phyloP scores from a whole-genome alignment of 2,113 vertebrate species.

The Xiphophorus couchianus region DNA sequence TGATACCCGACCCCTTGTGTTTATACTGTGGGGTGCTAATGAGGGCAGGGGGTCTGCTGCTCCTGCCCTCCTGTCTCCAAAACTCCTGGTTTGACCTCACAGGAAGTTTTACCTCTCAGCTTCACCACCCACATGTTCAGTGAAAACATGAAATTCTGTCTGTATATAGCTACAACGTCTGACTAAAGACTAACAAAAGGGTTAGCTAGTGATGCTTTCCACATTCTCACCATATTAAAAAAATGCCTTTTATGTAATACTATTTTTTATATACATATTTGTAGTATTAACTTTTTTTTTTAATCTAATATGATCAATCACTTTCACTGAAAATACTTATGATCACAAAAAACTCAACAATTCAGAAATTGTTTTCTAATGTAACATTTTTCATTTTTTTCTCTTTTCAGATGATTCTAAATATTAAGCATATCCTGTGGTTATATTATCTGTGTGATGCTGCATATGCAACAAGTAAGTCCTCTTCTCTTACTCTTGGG shows the following conservation, averaged over 20 bases:
- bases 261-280: background rate
- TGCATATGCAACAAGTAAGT: conserved; percentile 74
- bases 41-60: conserved; percentile 29
- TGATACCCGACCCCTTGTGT: conserved; percentile 46
- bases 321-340: background rate
- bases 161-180: background rate
- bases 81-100: conserved; percentile 44
- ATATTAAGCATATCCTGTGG: conserved; percentile 91
- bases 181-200: background rate
- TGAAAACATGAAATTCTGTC: background rate
- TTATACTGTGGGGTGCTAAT: conserved; percentile 58
- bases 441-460: conserved; percentile 83
- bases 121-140: conserved; percentile 69
- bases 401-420: conserved; percentile 85
- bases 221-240: background rate
- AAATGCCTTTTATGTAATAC: too few relatives aligned
- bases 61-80: conserved; percentile 33
- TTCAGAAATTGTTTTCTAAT: conserved; percentile 9
- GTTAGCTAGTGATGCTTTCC: background rate
- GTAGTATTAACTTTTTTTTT: background rate
- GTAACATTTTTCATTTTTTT: background rate
- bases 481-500: background rate
- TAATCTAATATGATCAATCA: background rate
- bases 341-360: background rate
- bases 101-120: conserved; percentile 45